A percentile compares a stretch with the other conserved stretches of the same genome.
Evolutionary conservation across 2,888 invertebrate genomes (phyloP).

Genomic region (Chaetoderma sp.): DNA sequence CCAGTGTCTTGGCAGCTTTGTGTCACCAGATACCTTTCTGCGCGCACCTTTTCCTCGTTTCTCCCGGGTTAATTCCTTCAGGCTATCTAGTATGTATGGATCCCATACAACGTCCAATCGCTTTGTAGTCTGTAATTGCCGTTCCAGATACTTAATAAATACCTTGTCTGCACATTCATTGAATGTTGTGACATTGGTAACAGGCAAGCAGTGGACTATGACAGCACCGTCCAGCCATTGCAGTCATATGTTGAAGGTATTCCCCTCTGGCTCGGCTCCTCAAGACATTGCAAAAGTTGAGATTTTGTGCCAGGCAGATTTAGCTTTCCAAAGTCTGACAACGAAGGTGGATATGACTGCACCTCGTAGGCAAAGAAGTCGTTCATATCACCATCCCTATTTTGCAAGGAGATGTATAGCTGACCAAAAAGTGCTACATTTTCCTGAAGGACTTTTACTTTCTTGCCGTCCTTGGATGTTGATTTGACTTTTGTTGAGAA

Average conservation of each 20-base stretch:
- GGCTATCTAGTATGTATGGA: conserved; percentile 24
- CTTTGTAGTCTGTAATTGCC: conserved; percentile 19
- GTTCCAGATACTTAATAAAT: conserved; percentile 25
- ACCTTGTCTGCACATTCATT: conserved; percentile 28
- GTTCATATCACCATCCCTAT: conserved; percentile 12
- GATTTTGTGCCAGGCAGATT: conserved; percentile 18
- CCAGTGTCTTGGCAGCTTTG: too few relatives aligned
- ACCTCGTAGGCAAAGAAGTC: conserved; percentile 29
- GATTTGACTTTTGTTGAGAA: conserved; percentile 11
- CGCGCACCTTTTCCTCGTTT: conserved; percentile 35
- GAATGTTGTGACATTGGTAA: conserved; percentile 26
- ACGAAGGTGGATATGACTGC: conserved; percentile 15
- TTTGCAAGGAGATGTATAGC: conserved; percentile 22
- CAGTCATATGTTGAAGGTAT: conserved; percentile 13
- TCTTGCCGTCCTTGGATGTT: conserved; percentile 8
- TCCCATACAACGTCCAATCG: conserved; percentile 39
- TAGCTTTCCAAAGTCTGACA: conserved; percentile 20
- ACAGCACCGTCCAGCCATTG: conserved; percentile 33
- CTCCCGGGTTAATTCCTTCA: conserved; percentile 33
- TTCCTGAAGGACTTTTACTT: conserved; percentile 17
- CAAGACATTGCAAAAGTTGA: conserved; percentile 13
- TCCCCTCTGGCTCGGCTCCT: not conserved
- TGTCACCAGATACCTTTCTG: too few relatives aligned
- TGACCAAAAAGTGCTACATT: conserved; percentile 22
- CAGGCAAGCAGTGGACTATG: conserved; percentile 28